phyloP scores from a whole-genome alignment of 35 echinoderm and acorn worm genomes.

The Hemicentrotus pulcherrimus region DNA sequence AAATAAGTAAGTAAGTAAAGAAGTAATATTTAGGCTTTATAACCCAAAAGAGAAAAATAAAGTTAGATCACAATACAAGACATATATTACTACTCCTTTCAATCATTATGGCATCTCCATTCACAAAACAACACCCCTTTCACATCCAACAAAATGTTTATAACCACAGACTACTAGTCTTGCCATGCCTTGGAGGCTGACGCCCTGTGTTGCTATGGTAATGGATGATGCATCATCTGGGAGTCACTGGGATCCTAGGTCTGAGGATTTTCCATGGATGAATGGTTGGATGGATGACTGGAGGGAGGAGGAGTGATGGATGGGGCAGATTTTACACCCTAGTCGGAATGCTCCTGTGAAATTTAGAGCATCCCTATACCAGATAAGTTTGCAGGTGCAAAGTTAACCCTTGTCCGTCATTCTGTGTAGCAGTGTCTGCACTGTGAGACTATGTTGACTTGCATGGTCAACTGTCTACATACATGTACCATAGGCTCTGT shows the following conservation, averaged over 20 bases:
- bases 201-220: conserved; percentile 15
- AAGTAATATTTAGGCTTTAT: too few relatives aligned
- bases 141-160: neutral
- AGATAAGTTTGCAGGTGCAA: neutral
- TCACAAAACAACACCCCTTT: too few relatives aligned
- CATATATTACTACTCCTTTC: too few relatives aligned
- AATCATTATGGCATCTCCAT: too few relatives aligned
- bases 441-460: too few relatives aligned
- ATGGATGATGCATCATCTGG: neutral
- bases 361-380: neutral
- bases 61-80: too few relatives aligned
- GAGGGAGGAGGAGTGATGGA: neutral
- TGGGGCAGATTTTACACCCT: neutral
- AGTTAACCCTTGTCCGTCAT: too few relatives aligned
- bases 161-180: neutral
- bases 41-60: too few relatives aligned
- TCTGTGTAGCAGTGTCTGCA: too few relatives aligned
- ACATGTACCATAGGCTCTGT: too few relatives aligned
- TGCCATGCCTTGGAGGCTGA: neutral
- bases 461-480: too few relatives aligned
- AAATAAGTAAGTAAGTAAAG: too few relatives aligned
- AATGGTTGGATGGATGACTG: neutral
- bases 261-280: neutral
- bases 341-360: neutral
- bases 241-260: conserved; percentile 8